Conservation (phyloP, 2,797 vertebrate species). For the Brotula barbata region DNA sequence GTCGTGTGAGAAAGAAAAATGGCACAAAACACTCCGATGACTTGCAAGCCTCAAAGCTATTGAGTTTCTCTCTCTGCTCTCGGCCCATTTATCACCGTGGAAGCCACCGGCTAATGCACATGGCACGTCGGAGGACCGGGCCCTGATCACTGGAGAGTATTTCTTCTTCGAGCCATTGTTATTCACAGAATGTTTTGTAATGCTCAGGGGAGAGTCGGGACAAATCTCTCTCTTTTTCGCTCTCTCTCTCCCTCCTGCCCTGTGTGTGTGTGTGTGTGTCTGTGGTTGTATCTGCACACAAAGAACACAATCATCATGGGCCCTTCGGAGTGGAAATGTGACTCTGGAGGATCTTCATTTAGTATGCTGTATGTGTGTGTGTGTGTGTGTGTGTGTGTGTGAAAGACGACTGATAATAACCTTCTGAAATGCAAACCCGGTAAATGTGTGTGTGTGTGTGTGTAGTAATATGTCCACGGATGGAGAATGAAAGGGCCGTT, state of each 20-base stretch:
- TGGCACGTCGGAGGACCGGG: conserved; percentile 16
- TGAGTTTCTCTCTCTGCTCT: conserved; percentile 39
- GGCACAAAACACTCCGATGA: conserved; percentile 37
- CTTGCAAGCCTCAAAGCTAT: conserved; percentile 51
- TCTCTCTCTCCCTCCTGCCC: no score
- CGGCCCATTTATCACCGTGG: conserved; percentile 30
- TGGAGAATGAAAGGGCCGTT: not conserved
- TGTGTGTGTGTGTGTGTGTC: conserved; percentile 25
- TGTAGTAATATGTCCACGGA: not conserved
- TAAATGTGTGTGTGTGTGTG: not conserved
- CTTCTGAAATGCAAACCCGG: not conserved
- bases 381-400: not conserved
- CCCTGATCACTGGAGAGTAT: conserved; percentile 16
- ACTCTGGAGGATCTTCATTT: conserved; percentile 1
- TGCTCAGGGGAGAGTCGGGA: conserved; percentile 14
- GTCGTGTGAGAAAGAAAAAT: conserved; percentile 19
- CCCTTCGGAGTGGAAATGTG: not conserved
- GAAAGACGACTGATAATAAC: not conserved
- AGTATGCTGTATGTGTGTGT: not conserved
- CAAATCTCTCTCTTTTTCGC: no score
- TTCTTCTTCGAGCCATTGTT: conserved; percentile 34
- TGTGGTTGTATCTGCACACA: not conserved
- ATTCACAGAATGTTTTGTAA: conserved; percentile 28
- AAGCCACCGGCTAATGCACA: conserved; percentile 32
- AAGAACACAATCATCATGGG: not conserved